A percentile compares a stretch with the other conserved stretches of the same genome.
Evolutionary conservation across 2,797 vertebrate genomes (phyloP).

Genomic region (Sparus aurata): DNA sequence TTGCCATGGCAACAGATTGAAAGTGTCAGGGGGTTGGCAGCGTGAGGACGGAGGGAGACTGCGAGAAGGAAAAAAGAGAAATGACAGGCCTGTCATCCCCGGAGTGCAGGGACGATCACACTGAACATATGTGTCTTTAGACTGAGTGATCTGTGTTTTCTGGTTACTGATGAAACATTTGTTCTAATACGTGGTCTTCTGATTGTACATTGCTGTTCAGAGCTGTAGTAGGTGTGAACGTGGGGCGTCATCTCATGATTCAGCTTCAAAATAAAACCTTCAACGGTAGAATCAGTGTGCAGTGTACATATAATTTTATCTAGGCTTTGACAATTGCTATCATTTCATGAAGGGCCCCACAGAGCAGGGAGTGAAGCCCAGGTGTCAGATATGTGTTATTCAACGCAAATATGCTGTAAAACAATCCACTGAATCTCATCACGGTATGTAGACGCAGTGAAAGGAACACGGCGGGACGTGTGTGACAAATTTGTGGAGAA

Average conservation of each 20-base stretch:
- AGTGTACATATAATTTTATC: not conserved
- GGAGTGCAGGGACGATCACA: constrained; percentile 1
- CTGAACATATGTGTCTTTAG: constrained; percentile 1
- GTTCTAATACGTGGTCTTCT: not conserved
- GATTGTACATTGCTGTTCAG: not conserved
- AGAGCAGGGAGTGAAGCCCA: not conserved
- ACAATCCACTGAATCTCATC: not conserved
- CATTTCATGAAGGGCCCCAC: not conserved
- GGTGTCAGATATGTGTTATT: not conserved
- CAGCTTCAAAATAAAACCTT: constrained; percentile 9
- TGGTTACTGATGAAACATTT: not conserved
- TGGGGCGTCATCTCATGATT: not conserved
- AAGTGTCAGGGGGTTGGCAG: constrained; percentile 50
- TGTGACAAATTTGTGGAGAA: constrained; percentile 20
- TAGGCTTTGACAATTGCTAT: not conserved
- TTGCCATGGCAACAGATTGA: constrained; percentile 69
- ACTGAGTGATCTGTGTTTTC: not conserved
- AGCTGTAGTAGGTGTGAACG: not conserved
- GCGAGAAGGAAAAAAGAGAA: constrained; percentile 40
- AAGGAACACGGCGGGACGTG: constrained; percentile 6
- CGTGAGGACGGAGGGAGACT: constrained; percentile 45
- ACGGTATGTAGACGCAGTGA: not conserved
- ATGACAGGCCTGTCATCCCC: constrained; percentile 26
- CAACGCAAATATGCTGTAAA: not conserved
- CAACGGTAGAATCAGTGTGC: not conserved